A percentile compares a stretch with the other conserved stretches of the same genome.
phyloP scores from a whole-genome alignment of 2,797 vertebrate genomes.

The Rhabdomys pumilio region DNA sequence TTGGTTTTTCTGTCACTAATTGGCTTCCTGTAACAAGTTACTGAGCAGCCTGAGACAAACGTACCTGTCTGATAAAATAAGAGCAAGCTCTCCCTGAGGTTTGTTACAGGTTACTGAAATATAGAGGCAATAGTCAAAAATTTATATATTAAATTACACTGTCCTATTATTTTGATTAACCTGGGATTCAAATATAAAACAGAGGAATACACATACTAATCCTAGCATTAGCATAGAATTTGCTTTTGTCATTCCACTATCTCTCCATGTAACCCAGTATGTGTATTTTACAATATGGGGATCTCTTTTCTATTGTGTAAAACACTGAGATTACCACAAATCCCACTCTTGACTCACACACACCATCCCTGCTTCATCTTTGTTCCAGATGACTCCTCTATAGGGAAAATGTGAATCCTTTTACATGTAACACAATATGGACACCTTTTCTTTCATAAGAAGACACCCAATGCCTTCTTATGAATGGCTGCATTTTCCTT shows the following conservation, averaged over 20 bases:
- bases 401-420: conserved; percentile 24
- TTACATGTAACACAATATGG: neutral
- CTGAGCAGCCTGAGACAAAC: conserved; percentile 8
- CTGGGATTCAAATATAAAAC: neutral
- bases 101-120: conserved; percentile 7
- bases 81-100: conserved; percentile 20
- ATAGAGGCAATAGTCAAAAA: neutral
- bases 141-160: conserved; percentile 59
- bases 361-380: neutral
- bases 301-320: conserved; percentile 32
- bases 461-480: neutral
- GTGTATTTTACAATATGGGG: conserved; percentile 53
- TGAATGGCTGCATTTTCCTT: neutral
- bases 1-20: neutral
- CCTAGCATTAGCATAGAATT: conserved; percentile 34
- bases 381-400: neutral
- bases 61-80: neutral
- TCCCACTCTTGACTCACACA: conserved; percentile 2
- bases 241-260: conserved; percentile 1
- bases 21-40: conserved; percentile 34
- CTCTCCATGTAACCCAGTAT: conserved; percentile 27
- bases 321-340: conserved; percentile 20
- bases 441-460: conserved; percentile 18
- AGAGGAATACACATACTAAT: neutral
- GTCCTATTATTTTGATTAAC: conserved; percentile 8